Conservation (phyloP, 2,888 invertebrate genomes). For the Gryllus longicercus region DNA sequence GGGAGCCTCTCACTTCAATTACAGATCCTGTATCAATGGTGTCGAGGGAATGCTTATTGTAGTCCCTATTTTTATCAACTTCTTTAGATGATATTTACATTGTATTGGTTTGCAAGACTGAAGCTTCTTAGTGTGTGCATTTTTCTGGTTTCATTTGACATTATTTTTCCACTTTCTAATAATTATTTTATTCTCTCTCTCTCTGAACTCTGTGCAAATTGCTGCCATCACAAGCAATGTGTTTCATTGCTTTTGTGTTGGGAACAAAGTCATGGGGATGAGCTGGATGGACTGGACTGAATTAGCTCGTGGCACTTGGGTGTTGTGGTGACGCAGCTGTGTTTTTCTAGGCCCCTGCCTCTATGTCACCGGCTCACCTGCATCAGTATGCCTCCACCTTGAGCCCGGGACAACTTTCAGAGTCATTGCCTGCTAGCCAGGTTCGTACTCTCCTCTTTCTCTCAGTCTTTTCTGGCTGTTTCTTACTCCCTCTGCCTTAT, state of each 20-base stretch:
- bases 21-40: neutral
- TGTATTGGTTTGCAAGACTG: slow-evolving; percentile 17
- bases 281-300: neutral
- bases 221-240: neutral
- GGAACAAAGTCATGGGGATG: neutral
- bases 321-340: slow-evolving; percentile 37
- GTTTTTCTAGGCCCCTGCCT: slow-evolving; percentile 77
- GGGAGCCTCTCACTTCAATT: too few relatives aligned
- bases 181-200: neutral
- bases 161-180: slow-evolving; percentile 6
- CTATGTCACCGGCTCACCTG: slow-evolving; percentile 84
- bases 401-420: slow-evolving; percentile 62
- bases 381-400: slow-evolving; percentile 62
- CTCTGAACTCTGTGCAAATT: neutral
- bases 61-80: neutral
- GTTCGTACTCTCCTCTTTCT: slow-evolving; percentile 50
- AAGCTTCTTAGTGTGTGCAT: slow-evolving; percentile 17
- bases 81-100: neutral
- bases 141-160: slow-evolving; percentile 1
- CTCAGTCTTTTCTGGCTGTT: slow-evolving; percentile 11
- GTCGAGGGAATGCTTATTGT: neutral
- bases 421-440: slow-evolving; percentile 79
- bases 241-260: slow-evolving; percentile 3
- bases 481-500: slow-evolving; percentile 11
- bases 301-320: neutral